Conservation (phyloP, 2,113 vertebrate genomes). For the Peromyscus leucopus region DNA sequence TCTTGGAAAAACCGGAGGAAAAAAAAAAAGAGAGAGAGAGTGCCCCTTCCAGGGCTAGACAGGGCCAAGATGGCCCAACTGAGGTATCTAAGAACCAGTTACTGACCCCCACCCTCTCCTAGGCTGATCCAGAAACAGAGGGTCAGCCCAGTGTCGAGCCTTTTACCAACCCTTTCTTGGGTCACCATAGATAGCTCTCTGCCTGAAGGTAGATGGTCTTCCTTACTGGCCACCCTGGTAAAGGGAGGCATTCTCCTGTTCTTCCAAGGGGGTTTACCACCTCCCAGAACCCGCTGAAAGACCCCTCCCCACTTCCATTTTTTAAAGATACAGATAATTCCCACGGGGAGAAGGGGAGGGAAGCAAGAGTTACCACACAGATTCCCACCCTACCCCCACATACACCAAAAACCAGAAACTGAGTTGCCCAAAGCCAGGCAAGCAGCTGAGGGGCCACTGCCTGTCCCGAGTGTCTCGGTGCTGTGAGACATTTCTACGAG, state of each 20-base stretch:
- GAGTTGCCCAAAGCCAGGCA: slow-evolving; percentile 11
- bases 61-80: not conserved
- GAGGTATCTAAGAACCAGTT: not conserved
- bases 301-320: not conserved
- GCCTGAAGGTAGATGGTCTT: not conserved
- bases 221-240: not conserved
- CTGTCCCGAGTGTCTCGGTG: slow-evolving; percentile 47
- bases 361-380: slow-evolving; percentile 13
- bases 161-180: not conserved
- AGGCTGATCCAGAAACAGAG: not conserved
- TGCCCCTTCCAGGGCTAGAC: not conserved
- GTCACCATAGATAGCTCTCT: not conserved
- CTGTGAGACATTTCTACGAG: slow-evolving; percentile 56
- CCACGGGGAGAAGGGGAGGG: not conserved
- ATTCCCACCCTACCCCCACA: not conserved
- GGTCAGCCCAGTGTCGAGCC: no score
- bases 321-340: slow-evolving; percentile 15
- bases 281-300: slow-evolving; percentile 9
- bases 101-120: not conserved
- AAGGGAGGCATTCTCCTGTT: not conserved
- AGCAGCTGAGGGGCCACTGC: not conserved
- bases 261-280: slow-evolving; percentile 18
- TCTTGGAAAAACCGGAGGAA: no score
- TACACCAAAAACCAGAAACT: not conserved
- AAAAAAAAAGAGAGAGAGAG: not conserved